Evolutionary conservation across 2,113 vertebrate genomes (phyloP).

Genomic region (Nematolebias whitei): DNA sequence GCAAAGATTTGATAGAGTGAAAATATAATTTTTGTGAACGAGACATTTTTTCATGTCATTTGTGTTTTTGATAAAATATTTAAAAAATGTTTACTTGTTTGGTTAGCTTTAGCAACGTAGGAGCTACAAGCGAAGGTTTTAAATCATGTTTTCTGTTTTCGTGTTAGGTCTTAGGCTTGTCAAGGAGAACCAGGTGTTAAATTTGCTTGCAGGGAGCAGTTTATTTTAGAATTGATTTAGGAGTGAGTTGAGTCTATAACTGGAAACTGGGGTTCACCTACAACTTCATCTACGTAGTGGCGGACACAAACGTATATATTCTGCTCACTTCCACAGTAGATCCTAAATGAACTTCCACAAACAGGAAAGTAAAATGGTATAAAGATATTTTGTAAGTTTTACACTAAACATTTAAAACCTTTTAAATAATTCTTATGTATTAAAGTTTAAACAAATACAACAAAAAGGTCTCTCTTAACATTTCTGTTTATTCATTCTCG

Average conservation of each 20-base stretch:
- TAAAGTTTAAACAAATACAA: too few species aligned
- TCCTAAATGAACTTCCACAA: background rate
- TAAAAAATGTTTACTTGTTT: constrained; percentile 44
- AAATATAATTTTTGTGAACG: constrained; percentile 11
- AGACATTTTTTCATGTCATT: too few species aligned
- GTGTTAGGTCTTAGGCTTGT: too few species aligned
- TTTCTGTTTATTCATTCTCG: too few species aligned
- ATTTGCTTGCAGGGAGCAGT: too few species aligned
- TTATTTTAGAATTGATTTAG: constrained; percentile 20
- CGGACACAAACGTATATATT: too few species aligned
- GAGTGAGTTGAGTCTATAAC: background rate
- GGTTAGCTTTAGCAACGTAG: constrained; percentile 43
- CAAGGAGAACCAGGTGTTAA: constrained; percentile 31
- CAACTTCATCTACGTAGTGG: too few species aligned
- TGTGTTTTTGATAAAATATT: constrained; percentile 36
- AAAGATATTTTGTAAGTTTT: too few species aligned
- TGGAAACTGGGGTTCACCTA: background rate
- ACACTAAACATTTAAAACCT: too few species aligned
- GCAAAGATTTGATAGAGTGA: background rate
- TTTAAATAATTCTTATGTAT: too few species aligned
- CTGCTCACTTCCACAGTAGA: too few species aligned
- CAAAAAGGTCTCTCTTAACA: too few species aligned
- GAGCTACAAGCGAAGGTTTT: constrained; percentile 54
- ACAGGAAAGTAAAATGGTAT: background rate
- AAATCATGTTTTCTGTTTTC: constrained; percentile 56